Conservation (phyloP, 2,113 vertebrate genomes). For the Gnathonemus echidnorhynchus region DNA sequence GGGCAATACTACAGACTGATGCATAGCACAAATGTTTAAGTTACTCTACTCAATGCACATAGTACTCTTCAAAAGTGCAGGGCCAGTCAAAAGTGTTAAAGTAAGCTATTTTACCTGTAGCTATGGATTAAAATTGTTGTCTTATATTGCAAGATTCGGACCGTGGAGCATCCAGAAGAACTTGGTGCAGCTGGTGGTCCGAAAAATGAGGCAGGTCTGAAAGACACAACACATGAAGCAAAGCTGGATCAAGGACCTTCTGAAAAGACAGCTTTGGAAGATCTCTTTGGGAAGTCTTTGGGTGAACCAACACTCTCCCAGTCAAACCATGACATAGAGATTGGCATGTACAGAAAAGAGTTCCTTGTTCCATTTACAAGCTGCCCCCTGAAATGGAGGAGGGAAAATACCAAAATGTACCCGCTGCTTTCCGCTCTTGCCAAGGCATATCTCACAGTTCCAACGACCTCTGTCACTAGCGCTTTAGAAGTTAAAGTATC, state of each 20-base stretch:
- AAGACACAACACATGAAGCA: conserved; percentile 11
- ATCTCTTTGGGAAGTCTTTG: conserved; percentile 23
- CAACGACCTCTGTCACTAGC: neutral
- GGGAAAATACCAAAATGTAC: conserved; percentile 12
- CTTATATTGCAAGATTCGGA: conserved; percentile 8
- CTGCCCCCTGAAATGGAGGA: conserved; percentile 22
- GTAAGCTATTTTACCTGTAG: neutral
- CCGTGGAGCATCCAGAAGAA: conserved; percentile 17
- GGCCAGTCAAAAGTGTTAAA: neutral
- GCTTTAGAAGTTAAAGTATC: neutral
- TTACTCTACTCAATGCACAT: neutral
- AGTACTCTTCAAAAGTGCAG: neutral
- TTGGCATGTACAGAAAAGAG: conserved; percentile 28
- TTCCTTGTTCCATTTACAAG: conserved; percentile 18
- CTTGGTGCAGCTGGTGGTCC: neutral
- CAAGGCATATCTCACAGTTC: conserved; percentile 5
- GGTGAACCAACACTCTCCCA: conserved; percentile 10
- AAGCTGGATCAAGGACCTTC: conserved; percentile 15
- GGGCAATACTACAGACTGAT: neutral
- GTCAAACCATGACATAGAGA: conserved; percentile 19
- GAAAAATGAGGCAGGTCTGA: conserved; percentile 13
- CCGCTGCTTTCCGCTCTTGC: conserved; percentile 4
- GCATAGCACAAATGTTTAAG: neutral
- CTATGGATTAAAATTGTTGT: neutral
- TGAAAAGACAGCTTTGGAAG: conserved; percentile 27